Conservation (phyloP, 2,888 invertebrate genomes). For the Punctoribates punctum region DNA sequence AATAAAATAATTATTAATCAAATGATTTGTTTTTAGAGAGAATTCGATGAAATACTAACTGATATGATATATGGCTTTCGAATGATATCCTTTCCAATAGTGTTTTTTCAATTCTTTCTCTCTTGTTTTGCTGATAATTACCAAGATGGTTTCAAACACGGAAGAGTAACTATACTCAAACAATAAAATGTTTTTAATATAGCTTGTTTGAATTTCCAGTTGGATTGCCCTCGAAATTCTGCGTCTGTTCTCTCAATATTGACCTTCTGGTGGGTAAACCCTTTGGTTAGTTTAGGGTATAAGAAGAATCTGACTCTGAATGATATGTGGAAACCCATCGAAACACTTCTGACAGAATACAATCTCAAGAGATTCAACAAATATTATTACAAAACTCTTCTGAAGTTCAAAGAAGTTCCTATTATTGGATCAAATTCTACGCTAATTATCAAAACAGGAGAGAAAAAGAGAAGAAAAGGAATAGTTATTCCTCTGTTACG, state of each 20-base stretch:
- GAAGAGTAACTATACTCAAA: conserved; percentile 56
- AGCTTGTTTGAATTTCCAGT: neutral
- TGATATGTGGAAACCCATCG: conserved; percentile 36
- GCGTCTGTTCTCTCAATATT: conserved; percentile 53
- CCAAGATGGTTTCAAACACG: too few relatives aligned
- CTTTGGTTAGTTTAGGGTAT: conserved; percentile 48
- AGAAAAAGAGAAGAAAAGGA: neutral
- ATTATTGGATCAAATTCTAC: conserved; percentile 11
- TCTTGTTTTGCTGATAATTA: conserved; percentile 78
- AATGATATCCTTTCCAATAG: neutral
- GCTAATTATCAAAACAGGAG: conserved; percentile 1
- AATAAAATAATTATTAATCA: neutral
- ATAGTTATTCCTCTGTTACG: conserved; percentile 19
- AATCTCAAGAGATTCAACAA: neutral
- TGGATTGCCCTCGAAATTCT: conserved; percentile 51
- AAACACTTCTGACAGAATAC: neutral
- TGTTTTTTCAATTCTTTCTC: conserved; percentile 59
- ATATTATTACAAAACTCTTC: neutral
- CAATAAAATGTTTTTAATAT: conserved; percentile 3
- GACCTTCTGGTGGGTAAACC: conserved; percentile 55
- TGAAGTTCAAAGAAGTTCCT: neutral
- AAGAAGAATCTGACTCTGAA: conserved; percentile 35
- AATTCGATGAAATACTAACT: neutral
- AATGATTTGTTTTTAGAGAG: neutral
- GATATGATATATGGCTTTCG: neutral